Percentiles rank a stretch among this genome's conserved stretches.
Conservation (phyloP, 2,113 vertebrate species). For the Phainopepla nitens region DNA sequence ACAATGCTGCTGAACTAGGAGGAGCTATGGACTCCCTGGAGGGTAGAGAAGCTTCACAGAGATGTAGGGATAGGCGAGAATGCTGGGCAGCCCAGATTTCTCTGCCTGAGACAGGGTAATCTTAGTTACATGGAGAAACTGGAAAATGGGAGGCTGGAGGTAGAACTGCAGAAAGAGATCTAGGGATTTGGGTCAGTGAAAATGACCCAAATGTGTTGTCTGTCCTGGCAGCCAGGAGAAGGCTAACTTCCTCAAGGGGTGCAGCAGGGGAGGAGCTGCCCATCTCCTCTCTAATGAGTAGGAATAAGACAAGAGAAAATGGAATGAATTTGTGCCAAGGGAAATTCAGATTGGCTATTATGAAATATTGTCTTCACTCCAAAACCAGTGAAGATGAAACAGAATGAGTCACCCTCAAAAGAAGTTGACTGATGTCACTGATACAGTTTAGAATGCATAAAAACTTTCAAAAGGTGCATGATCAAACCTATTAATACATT, state of each 20-base stretch:
- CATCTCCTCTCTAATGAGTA: neutral
- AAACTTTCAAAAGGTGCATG: neutral
- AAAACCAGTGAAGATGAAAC: neutral
- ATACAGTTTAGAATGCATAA: neutral
- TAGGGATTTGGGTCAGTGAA: neutral
- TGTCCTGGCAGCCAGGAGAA: neutral
- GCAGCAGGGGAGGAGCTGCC: fast-evolving
- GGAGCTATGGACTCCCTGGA: neutral
- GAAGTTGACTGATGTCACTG: neutral
- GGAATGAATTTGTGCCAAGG: neutral
- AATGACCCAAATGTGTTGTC: neutral
- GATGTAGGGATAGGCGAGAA: neutral
- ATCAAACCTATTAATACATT: neutral
- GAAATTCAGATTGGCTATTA: neutral
- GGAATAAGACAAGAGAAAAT: neutral
- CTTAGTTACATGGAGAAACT: fast-evolving
- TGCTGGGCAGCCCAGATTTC: neutral
- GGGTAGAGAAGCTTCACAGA: neutral
- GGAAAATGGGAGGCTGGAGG: fast-evolving
- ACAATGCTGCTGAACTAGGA: neutral
- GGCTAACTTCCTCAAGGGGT: neutral
- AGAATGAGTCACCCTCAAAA: neutral
- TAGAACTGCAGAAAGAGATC: neutral
- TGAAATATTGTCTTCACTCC: neutral
- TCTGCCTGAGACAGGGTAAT: neutral